Base-by-base conservation (phyloP, 2,797 vertebrate species). In the Ctenopoma kingsleyae region DNA sequence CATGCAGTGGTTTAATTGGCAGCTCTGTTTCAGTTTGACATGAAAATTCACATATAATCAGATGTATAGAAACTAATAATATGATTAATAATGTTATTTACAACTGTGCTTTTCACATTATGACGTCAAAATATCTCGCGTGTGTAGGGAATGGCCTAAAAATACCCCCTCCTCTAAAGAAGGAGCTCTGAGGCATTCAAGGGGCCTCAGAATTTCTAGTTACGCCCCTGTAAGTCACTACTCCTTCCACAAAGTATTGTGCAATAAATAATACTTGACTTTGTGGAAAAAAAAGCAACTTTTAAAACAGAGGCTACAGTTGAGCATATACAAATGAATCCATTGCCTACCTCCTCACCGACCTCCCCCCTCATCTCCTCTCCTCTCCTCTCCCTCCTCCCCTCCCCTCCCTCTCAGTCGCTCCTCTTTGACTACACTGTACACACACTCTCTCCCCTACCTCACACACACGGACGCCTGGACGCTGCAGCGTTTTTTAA, bases 401-500 rank as follows among this genome's bases (percentile, higher is more conserved):
- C 32, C 16, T 13, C n/a, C 67, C 77, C 63, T 58, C 63, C 71
- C 63, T 62, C 62, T 47, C 80, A 68, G 78, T 83, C 86, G 40
- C 82, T 79, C 81, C 80, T 71, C 70, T 81, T 78, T 85, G 83
- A 86, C 76, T 87, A 82, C 84, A 84, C 88, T 70, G 64, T 76
- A 76, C 84, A 80, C 82, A 83, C 85, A 77, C 88, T 58, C 87
- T 82, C 76, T 74, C 75, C 79, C 79, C 85, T 87, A 85, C 90
- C 85, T 88, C 90, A 90, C 90, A 87, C 89, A 91, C 91, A 83
- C 87, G 90, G 89, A 91, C 87, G 87, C 90, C 88, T 91, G 92
- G 91, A 92, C 92, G 91, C 93, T 92, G 94, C 94, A 92, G 94
- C 91, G 89, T 92, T 92, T 92, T 27, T 87, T 60, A 59, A 80